Conservation (phyloP, 2,797 vertebrate genomes). For the Acrocephalus scirpaceus region DNA sequence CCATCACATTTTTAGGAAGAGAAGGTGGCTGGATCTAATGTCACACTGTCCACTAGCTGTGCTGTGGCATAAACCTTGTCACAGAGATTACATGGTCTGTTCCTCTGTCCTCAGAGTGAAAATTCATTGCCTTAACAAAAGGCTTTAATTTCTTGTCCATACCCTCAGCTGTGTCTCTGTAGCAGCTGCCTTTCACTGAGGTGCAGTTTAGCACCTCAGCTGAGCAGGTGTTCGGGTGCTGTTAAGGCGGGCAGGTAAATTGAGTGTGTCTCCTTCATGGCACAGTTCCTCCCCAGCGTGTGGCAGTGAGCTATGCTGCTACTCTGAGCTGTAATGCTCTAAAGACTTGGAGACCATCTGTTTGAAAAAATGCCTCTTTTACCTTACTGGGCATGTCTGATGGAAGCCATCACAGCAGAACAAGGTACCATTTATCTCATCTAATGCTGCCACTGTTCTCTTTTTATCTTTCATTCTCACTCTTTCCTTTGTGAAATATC, state of each 20-base stretch:
- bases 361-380: neutral
- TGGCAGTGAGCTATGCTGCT: neutral
- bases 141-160: neutral
- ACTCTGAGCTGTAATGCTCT: neutral
- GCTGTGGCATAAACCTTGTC: neutral
- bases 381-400: neutral
- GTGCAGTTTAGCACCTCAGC: neutral
- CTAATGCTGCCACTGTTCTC: neutral
- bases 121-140: neutral
- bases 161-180: neutral
- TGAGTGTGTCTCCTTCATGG: constrained; percentile 9
- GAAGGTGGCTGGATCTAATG: neutral
- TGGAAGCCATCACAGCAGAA: neutral
- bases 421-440: neutral
- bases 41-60: fast-evolving
- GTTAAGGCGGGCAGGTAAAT: neutral
- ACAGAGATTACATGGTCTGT: neutral
- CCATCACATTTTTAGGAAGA: neutral
- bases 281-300: neutral
- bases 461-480: neutral
- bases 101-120: neutral
- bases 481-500: neutral
- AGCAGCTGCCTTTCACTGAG: neutral
- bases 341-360: constrained; percentile 12
- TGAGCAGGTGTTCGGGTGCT: neutral